A percentile compares a stretch with the other conserved stretches of the same genome.
phyloP scores from a whole-genome alignment of 2,888 invertebrate genomes.

The Tetranychus piercei region DNA sequence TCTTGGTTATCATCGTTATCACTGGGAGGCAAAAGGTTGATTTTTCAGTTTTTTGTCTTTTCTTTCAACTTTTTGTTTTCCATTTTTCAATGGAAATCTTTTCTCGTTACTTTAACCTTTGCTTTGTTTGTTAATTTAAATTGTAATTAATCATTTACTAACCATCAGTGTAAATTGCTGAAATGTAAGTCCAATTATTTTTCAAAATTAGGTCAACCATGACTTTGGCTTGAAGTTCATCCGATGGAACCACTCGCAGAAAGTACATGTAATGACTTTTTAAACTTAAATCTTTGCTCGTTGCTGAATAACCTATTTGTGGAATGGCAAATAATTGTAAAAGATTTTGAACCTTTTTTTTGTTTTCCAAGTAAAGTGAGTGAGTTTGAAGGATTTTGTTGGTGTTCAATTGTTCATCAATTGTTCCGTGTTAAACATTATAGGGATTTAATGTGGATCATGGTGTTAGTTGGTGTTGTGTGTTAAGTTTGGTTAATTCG shows the following conservation, averaged over 20 bases:
- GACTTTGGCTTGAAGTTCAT: constrained; percentile 54
- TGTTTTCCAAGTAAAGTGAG: constrained; percentile 27
- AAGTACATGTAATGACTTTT: constrained; percentile 56
- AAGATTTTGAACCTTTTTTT: constrained; percentile 48
- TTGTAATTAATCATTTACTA: constrained; percentile 29
- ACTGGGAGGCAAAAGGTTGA: too few relatives aligned
- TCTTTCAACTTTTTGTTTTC: too few relatives aligned
- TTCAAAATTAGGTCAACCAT: constrained; percentile 47
- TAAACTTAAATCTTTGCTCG: constrained; percentile 53
- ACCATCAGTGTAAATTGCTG: constrained; percentile 56
- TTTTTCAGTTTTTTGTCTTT: too few relatives aligned
- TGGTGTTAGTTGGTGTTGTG: too few relatives aligned
- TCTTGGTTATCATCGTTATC: neutral
- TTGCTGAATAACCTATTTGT: constrained; percentile 58
- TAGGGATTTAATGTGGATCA: too few relatives aligned
- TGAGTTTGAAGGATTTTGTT: neutral
- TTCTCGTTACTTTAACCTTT: too few relatives aligned
- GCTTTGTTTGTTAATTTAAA: too few relatives aligned
- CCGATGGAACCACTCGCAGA: constrained; percentile 56
- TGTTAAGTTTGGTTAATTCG: too few relatives aligned
- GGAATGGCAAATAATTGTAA: constrained; percentile 47
- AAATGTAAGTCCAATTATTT: constrained; percentile 60
- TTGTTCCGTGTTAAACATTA: too few relatives aligned
- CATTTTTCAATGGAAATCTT: too few relatives aligned
- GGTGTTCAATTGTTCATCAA: too few relatives aligned